Evolutionary conservation across 2,797 vertebrate species (phyloP).

Genomic region (Zonotrichia albicollis): DNA sequence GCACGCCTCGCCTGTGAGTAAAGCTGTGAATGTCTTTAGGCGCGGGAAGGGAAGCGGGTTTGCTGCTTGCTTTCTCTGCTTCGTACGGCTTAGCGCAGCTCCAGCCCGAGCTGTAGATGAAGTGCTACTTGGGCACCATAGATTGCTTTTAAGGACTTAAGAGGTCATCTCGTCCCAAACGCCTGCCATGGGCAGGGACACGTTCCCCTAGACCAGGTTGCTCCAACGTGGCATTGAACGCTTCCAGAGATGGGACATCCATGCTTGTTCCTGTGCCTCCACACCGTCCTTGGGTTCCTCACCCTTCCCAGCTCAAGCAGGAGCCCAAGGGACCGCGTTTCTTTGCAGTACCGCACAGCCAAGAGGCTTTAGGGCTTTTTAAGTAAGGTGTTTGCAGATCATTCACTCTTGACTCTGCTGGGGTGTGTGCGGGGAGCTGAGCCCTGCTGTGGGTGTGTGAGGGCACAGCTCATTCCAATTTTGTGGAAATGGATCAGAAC

Average conservation of each 20-base stretch:
- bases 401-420: rapidly evolving
- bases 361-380: neutral
- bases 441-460: neutral
- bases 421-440: rapidly evolving
- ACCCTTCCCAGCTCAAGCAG: neutral
- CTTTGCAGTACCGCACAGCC: rapidly evolving
- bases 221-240: rapidly evolving
- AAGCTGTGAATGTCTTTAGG: rapidly evolving
- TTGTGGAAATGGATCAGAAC: neutral
- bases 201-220: neutral
- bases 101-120: rapidly evolving
- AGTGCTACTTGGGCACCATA: rapidly evolving
- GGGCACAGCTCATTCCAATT: rapidly evolving
- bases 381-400: rapidly evolving
- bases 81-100: rapidly evolving
- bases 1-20: neutral
- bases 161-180: rapidly evolving
- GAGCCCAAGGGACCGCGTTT: rapidly evolving
- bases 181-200: rapidly evolving
- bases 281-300: neutral
- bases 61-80: rapidly evolving
- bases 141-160: neutral
- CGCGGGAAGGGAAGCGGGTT: no score
- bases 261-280: neutral
- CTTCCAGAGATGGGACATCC: neutral